phyloP scores from a whole-genome alignment of 2,797 vertebrate species.

The Chelidonichthys spinosus region DNA sequence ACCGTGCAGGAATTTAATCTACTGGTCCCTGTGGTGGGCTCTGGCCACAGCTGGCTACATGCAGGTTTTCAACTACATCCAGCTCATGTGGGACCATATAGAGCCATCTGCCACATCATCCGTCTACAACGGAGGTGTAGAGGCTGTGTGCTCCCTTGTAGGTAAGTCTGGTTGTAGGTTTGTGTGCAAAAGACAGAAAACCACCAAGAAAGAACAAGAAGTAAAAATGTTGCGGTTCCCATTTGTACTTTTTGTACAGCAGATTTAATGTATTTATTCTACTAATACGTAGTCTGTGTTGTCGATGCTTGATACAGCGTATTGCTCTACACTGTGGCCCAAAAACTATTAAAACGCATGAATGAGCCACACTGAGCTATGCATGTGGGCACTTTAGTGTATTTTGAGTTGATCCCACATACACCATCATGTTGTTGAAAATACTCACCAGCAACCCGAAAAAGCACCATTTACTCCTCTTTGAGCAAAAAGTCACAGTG shows the following conservation, averaged over 20 bases:
- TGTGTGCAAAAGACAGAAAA: background rate
- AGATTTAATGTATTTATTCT: background rate
- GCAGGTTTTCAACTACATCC: conserved; percentile 83
- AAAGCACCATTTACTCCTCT: background rate
- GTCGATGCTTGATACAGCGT: background rate
- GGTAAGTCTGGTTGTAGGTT: conserved; percentile 67
- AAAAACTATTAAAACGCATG: background rate
- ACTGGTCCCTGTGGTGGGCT: conserved; percentile 86
- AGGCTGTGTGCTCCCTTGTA: conserved; percentile 80
- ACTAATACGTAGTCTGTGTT: background rate
- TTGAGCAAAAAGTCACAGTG: background rate
- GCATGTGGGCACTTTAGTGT: no score
- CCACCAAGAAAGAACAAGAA: background rate
- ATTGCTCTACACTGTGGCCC: no score
- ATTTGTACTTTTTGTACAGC: background rate
- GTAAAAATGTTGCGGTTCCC: background rate
- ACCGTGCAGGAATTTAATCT: conserved; percentile 72
- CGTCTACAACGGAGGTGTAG: conserved; percentile 84
- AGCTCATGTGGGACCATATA: conserved; percentile 83
- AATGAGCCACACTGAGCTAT: no score
- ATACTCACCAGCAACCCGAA: background rate
- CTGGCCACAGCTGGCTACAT: conserved; percentile 81
- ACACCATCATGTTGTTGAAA: background rate
- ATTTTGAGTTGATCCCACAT: no score
- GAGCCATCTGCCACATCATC: conserved; percentile 79